Evolutionary conservation across 2,113 vertebrate genomes (phyloP).

Genomic region (Haliaeetus leucogaster): DNA sequence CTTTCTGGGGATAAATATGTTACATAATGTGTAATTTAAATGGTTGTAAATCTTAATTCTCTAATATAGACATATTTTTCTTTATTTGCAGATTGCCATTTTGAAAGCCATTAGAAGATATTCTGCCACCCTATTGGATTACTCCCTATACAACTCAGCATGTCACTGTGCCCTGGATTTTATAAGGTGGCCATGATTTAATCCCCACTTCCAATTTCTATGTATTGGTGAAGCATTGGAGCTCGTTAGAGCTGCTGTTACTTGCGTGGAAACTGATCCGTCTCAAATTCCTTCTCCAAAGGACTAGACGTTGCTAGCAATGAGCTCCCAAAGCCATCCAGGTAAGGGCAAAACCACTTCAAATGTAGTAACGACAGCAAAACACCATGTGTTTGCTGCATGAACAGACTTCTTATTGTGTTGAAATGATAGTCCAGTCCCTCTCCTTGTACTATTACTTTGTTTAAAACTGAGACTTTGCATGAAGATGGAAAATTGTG

Average conservation of each 20-base stretch:
- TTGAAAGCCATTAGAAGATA: conserved; percentile 49
- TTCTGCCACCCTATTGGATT: conserved; percentile 50
- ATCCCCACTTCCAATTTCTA: neutral
- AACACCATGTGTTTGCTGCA: fast-evolving
- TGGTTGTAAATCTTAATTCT: neutral
- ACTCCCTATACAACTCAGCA: conserved; percentile 26
- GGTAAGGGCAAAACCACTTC: conserved; percentile 55
- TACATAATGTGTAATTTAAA: neutral
- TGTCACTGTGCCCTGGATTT: conserved; percentile 38
- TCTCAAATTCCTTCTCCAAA: conserved; percentile 6
- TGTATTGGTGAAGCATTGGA: conserved; percentile 47
- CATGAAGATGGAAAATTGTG: neutral
- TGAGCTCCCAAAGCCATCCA: conserved; percentile 82
- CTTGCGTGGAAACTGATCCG: neutral
- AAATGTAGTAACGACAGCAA: fast-evolving
- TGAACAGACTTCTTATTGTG: neutral
- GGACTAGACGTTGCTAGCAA: conserved; percentile 62
- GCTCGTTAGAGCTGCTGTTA: conserved; percentile 31
- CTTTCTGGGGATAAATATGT: neutral
- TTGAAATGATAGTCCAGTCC: neutral
- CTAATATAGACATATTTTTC: neutral
- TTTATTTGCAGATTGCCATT: conserved; percentile 55
- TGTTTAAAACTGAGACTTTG: fast-evolving
- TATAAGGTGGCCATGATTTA: conserved; percentile 38
- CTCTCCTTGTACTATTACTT: neutral